These are phyloP conservation scores for Pantherophis vulpinus DNA, from an alignment of 2,797 vertebrate species.

Conservation along the genomic window DNA sequence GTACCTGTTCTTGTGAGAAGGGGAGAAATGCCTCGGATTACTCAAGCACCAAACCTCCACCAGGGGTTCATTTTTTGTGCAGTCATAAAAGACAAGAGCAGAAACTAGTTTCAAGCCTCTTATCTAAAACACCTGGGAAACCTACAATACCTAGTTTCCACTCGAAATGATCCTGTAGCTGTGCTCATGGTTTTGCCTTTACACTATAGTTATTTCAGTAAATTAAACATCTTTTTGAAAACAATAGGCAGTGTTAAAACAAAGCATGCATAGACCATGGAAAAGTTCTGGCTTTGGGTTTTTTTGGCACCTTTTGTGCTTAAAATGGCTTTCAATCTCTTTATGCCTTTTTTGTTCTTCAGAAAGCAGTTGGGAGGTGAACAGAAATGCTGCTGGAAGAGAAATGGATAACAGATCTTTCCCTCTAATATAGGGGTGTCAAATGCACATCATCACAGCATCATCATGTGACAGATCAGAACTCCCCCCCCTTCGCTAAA, in stretches of 20 bases:
- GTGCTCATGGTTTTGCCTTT: not conserved
- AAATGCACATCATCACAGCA: too few relatives aligned
- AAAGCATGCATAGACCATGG: not conserved
- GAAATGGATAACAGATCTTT: not conserved
- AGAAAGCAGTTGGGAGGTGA: not conserved
- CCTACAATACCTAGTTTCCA: not conserved
- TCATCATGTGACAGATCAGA: too few relatives aligned
- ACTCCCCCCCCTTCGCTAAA: too few relatives aligned
- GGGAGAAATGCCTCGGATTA: not conserved
- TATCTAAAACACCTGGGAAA: constrained; percentile 2
- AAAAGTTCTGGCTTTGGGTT: not conserved
- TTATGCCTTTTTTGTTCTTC: not conserved
- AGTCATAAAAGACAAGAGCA: not conserved
- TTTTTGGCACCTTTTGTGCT: not conserved
- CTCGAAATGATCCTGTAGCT: not conserved
- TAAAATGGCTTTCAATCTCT: not conserved
- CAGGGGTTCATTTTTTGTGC: not conserved
- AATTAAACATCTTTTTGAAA: not conserved
- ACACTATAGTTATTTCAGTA: not conserved
- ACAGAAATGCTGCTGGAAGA: not conserved
- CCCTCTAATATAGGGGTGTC: not conserved
- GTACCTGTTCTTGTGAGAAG: not conserved
- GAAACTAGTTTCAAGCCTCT: not conserved
- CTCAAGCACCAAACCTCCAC: not conserved
- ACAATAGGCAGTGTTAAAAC: not conserved